These are phyloP conservation scores for Emydoidea blandingii DNA, from an alignment of 2,797 vertebrate genomes.

Conservation along the genomic window DNA sequence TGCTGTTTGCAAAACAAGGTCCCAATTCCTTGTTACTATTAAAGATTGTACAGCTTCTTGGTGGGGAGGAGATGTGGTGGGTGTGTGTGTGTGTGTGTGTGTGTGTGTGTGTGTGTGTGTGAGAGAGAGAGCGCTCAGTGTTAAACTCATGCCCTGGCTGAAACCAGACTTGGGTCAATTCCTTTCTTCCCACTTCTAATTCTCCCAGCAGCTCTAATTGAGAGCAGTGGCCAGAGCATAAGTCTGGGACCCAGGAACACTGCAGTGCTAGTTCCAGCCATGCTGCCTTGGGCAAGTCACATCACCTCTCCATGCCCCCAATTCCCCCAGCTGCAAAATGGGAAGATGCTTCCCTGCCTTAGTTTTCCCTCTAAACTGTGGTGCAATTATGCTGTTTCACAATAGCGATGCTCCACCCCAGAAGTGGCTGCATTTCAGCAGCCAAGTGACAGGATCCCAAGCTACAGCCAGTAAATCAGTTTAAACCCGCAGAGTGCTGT, in stretches of 20 bases:
- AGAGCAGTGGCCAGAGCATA: background rate
- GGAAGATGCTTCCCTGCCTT: background rate
- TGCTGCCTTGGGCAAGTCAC: background rate
- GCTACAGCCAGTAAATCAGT: background rate
- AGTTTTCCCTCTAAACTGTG: background rate
- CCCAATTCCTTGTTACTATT: background rate
- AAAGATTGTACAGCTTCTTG: background rate
- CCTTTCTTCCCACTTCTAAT: background rate
- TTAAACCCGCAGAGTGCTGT: background rate
- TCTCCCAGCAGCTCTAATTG: background rate
- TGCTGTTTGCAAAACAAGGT: background rate
- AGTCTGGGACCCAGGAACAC: background rate
- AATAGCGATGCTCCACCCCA: background rate
- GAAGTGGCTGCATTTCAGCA: background rate
- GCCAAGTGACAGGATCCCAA: background rate
- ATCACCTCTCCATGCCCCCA: background rate
- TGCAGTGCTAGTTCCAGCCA: background rate
- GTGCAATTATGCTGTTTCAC: background rate
- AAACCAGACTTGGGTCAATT: background rate
- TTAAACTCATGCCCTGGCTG: background rate
- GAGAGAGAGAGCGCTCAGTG: too few relatives aligned
- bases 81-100: too few relatives aligned
- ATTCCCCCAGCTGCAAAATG: background rate
- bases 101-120: too few relatives aligned
- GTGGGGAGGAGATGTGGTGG: too few relatives aligned